phyloP scores from a whole-genome alignment of 53 echinoderm and acorn worm species.

The Holothuria scabra region DNA sequence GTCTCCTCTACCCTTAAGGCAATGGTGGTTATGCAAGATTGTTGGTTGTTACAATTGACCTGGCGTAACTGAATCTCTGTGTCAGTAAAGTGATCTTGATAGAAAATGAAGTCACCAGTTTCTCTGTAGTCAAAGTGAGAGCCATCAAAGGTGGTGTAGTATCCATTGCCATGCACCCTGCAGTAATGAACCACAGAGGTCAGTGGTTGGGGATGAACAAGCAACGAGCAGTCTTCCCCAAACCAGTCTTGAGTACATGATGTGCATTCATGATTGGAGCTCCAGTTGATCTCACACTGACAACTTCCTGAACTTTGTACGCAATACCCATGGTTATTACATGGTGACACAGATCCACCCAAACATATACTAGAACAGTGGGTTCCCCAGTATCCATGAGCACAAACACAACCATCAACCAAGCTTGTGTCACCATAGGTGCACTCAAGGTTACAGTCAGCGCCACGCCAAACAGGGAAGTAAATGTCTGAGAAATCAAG shows the following conservation, averaged over 20 bases:
- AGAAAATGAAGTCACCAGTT: conserved; percentile 72
- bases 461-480: conserved; percentile 78
- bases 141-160: conserved; percentile 84
- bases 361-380: conserved; percentile 66
- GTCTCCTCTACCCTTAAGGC: conserved; percentile 52
- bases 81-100: conserved; percentile 22
- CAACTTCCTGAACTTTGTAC: conserved; percentile 59
- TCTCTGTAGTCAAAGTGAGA: conserved; percentile 70
- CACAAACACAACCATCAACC: conserved; percentile 59
- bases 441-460: conserved; percentile 64
- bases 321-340: conserved; percentile 75
- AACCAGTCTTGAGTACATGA: conserved; percentile 72
- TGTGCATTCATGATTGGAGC: conserved; percentile 55
- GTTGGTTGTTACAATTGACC: conserved; percentile 65
- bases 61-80: conserved; percentile 72
- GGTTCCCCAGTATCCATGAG: conserved; percentile 73
- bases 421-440: conserved; percentile 54
- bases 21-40: conserved; percentile 73
- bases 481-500: conserved; percentile 68
- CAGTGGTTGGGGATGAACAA: conserved; percentile 46
- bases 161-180: conserved; percentile 74
- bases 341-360: conserved; percentile 66
- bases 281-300: conserved; percentile 80
- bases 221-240: conserved; percentile 79
- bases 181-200: conserved; percentile 31